Evolutionary conservation across 2,113 vertebrate genomes (phyloP), one percentile per base, ranked within the genome.

Genomic region (Cololabis saira): DNA sequence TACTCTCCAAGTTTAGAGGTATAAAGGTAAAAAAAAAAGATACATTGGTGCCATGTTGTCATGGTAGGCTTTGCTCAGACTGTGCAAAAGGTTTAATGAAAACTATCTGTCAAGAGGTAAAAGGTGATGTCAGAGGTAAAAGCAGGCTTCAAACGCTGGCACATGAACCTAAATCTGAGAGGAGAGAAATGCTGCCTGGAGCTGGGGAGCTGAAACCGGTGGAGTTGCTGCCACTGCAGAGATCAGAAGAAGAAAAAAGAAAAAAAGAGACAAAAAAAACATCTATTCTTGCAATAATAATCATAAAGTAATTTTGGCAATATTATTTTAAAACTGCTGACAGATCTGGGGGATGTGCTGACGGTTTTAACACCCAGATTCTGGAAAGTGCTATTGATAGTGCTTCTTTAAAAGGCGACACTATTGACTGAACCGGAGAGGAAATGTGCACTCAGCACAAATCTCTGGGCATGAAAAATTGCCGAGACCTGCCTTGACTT

Each of bases 371-470:
- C 83, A 74, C 71, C 60, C 62, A 64, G 67, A 82, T 51, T 65
- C 50, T 62, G 75, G 80, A 85, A 90, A 91, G 72, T 69, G 77
- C 87, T 87, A 90, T 84, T 90, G 88, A 90, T 86, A 86, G 89
- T 74, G 76, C 67, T 41, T 74, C 75, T 75, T 80, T 84, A 71
- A 74, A 83, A 81, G 76, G 63, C 63, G 50, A 70, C 50, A 64
- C 60, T 67, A 84, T 84, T 78, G 83, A 87, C 85, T 63, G 49
- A 62, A 78, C 45, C 47, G 12, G 68, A 53, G 78, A 74, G 90
- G 86, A 92, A 91, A 89, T 55, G 76, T 81, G 49, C 21, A 82
- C 81, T 92, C 90, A 87, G 92, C 91, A 89, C 42, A 93, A 88
- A 84, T 73, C 37, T 72, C 58, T 62, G 76, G 21, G 69, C 59